These are phyloP conservation scores for Galerucella calmariensis DNA, from an alignment of 2,888 invertebrate genomes.

Conservation along the genomic window DNA sequence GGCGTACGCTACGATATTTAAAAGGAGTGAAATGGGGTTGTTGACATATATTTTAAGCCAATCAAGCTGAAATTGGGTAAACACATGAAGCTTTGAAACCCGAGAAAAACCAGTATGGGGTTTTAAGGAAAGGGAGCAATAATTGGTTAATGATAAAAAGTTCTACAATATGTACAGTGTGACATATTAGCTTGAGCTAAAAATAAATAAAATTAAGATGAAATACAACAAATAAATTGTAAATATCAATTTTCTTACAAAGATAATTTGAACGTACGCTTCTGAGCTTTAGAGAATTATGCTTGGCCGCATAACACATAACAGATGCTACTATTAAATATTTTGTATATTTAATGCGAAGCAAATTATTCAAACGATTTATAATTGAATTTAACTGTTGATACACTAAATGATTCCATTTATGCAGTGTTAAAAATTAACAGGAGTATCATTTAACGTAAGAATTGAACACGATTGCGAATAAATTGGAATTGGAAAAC, in stretches of 20 bases:
- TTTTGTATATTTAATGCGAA: slow-evolving; percentile 28
- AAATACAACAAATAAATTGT: not conserved
- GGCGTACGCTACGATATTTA: too few relatives aligned
- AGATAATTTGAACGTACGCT: not conserved
- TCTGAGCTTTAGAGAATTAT: not conserved
- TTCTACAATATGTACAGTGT: too few relatives aligned
- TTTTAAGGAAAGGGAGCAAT: too few relatives aligned
- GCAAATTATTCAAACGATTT: not conserved
- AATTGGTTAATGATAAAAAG: too few relatives aligned
- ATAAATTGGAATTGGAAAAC: too few relatives aligned
- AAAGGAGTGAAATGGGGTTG: too few relatives aligned
- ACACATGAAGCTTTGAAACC: too few relatives aligned
- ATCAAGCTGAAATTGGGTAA: too few relatives aligned
- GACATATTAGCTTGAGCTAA: too few relatives aligned
- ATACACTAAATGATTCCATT: not conserved
- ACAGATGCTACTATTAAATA: slow-evolving; percentile 22
- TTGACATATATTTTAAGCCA: too few relatives aligned
- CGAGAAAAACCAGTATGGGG: too few relatives aligned
- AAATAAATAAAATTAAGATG: not conserved
- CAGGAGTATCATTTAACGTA: not conserved
- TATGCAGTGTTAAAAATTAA: not conserved
- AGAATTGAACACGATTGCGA: too few relatives aligned
- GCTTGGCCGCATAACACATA: not conserved
- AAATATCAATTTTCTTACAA: not conserved
- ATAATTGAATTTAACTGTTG: slow-evolving; percentile 3